Conservation (phyloP, 2,113 vertebrate species). For the Pseudopodoces humilis region DNA sequence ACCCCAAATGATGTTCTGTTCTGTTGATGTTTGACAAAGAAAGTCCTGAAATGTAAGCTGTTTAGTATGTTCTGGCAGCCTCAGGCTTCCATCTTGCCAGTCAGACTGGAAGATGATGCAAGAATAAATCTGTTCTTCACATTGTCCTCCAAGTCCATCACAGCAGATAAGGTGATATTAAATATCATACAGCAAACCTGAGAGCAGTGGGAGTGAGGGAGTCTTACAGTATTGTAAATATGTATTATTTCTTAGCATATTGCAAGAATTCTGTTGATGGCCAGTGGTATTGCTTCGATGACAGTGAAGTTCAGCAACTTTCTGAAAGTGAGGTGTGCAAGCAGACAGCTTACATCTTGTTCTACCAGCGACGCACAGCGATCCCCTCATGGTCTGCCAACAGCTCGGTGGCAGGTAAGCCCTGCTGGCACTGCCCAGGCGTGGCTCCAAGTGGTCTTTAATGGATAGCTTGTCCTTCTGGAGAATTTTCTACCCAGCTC, state of each 20-base stretch:
- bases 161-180: not conserved
- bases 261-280: conserved; percentile 98
- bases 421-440: not conserved
- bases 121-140: not conserved
- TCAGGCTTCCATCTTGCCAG: not conserved
- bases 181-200: not conserved
- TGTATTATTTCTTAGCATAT: conserved; percentile 78
- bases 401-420: conserved; percentile 93
- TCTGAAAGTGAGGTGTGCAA: conserved; percentile 93
- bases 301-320: conserved; percentile 92
- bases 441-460: not conserved
- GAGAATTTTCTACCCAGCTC: not conserved
- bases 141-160: not conserved
- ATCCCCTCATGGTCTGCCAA: conserved; percentile 98
- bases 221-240: not conserved
- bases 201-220: not conserved
- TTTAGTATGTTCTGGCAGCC: not conserved
- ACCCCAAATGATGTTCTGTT: not conserved
- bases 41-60: not conserved
- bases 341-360: conserved; percentile 93
- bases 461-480: not conserved
- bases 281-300: conserved; percentile 98
- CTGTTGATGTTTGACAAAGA: not conserved
- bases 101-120: not conserved
- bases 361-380: conserved; percentile 93